Conservation (phyloP, 2,888 invertebrate species). For the Hemaris fuciformis region DNA sequence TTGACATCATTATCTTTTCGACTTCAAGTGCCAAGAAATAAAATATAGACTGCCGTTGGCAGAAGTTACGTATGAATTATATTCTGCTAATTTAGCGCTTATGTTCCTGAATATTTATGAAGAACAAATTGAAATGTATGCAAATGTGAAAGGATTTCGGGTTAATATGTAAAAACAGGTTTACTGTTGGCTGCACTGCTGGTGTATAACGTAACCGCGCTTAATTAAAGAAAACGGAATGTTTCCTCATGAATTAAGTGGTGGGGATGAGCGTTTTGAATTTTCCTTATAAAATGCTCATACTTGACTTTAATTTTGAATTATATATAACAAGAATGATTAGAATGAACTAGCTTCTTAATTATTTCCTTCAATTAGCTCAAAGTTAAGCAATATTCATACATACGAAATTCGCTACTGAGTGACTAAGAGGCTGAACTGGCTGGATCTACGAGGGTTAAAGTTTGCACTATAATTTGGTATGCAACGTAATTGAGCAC, state of each 20-base stretch:
- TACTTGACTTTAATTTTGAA: too few species aligned
- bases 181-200: neutral
- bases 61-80: neutral
- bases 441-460: too few species aligned
- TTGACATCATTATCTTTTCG: slow-evolving; percentile 7
- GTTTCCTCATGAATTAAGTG: neutral
- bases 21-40: slow-evolving; percentile 5
- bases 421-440: too few species aligned
- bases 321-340: too few species aligned
- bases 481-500: too few species aligned
- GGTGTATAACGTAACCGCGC: neutral
- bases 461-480: too few species aligned
- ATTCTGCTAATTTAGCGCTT: neutral
- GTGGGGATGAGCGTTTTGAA: neutral
- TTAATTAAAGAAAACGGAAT: neutral
- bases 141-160: neutral
- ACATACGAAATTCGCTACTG: too few species aligned
- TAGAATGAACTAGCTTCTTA: too few species aligned
- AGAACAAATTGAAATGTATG: neutral
- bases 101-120: slow-evolving; percentile 6
- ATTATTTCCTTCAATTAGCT: too few species aligned
- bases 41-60: neutral
- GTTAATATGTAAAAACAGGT: neutral
- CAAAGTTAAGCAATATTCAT: too few species aligned
- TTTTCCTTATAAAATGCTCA: neutral